Evolutionary conservation across 2,797 vertebrate species (phyloP).

Genomic region (Alcedo atthis): DNA sequence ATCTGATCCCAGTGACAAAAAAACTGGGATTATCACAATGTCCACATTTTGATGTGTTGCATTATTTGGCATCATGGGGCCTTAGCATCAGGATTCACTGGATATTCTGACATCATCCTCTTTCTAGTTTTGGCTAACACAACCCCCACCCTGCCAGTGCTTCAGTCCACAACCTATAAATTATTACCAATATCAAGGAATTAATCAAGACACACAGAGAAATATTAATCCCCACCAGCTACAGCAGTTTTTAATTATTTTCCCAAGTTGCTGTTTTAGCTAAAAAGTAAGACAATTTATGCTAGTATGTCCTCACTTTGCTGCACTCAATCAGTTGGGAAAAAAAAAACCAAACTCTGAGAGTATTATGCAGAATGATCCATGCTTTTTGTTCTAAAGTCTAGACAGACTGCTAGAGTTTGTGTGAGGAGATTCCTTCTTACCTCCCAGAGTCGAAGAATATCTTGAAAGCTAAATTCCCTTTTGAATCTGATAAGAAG

Average conservation of each 20-base stretch:
- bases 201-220: background rate
- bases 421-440: constrained; percentile 29
- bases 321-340: background rate
- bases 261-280: background rate
- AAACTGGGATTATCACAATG: background rate
- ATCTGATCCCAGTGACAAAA: background rate
- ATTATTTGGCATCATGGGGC: background rate
- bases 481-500: constrained; percentile 96
- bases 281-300: background rate
- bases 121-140: background rate
- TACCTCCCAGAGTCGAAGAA: constrained; percentile 96
- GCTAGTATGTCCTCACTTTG: background rate
- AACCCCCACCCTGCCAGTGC: background rate
- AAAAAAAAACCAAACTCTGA: background rate
- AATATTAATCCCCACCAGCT: background rate
- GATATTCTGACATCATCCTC: background rate
- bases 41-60: background rate
- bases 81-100: background rate
- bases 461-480: constrained; percentile 93
- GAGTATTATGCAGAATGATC: background rate
- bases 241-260: background rate
- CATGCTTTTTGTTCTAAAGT: background rate
- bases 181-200: background rate
- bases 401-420: background rate
- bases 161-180: background rate